These are phyloP conservation scores for Nemopilema nomurai DNA, from an alignment of 30 jellyfish, hydroid and myxozoan genomes.

Conservation along the genomic window DNA sequence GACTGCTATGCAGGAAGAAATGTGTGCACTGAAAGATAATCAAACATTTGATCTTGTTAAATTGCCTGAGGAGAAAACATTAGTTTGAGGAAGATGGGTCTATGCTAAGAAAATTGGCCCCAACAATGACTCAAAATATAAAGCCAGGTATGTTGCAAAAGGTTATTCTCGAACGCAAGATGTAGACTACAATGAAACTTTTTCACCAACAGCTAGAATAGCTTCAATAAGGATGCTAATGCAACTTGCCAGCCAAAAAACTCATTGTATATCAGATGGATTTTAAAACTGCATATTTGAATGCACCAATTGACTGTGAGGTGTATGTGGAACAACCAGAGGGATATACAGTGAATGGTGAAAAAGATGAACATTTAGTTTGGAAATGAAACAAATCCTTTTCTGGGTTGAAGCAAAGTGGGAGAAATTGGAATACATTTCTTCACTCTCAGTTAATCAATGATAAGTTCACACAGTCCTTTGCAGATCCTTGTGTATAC, in stretches of 20 bases:
- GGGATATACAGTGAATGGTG: constrained; percentile 51
- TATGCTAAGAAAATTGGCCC: constrained; percentile 17
- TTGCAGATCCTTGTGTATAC: constrained; percentile 42
- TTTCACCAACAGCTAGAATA: constrained; percentile 46
- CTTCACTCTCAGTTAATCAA: constrained; percentile 9
- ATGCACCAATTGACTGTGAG: constrained; percentile 61
- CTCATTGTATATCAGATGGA: constrained; percentile 37
- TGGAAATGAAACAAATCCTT: constrained; percentile 35
- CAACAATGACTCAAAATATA: constrained; percentile 24
- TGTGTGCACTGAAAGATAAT: constrained; percentile 43
- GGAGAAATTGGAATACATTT: constrained; percentile 47
- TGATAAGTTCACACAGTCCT: constrained; percentile 15
- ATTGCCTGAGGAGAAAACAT: constrained; percentile 45
- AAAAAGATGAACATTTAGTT: constrained; percentile 21
- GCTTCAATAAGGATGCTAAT: constrained; percentile 11
- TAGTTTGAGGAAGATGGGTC: constrained; percentile 82
- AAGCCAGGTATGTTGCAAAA: constrained; percentile 72
- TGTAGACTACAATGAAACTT: constrained; percentile 43
- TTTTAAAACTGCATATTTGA: constrained; percentile 34
- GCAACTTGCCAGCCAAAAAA: constrained; percentile 11
- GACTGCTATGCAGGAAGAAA: constrained; percentile 69
- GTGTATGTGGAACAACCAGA: constrained; percentile 43
- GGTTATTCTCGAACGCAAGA: constrained; percentile 48
- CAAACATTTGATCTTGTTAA: constrained; percentile 47
- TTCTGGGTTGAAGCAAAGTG: constrained; percentile 55